Percentiles rank a stretch among this genome's conserved stretches.
Conservation (phyloP, 2,113 vertebrate species). For the Dascyllus trimaculatus region DNA sequence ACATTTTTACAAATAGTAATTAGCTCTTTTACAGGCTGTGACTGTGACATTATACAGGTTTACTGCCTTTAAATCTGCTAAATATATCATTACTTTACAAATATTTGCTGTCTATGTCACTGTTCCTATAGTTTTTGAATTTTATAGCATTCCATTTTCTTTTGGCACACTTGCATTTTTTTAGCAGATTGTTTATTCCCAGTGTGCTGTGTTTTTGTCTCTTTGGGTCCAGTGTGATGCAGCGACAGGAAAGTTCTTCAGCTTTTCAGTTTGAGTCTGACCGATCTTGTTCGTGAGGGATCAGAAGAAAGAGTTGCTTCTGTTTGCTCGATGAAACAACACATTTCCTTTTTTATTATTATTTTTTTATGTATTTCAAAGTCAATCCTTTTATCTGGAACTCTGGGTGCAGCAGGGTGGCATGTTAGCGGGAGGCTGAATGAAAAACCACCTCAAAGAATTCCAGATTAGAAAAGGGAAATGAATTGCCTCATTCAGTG, state of each 20-base stretch:
- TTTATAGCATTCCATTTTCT: no score
- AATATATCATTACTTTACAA: no score
- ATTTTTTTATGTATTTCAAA: slow-evolving; percentile 45
- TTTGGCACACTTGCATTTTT: no score
- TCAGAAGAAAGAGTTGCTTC: slow-evolving; percentile 4
- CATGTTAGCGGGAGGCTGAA: slow-evolving; percentile 25
- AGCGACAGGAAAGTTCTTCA: neutral
- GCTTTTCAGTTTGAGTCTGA: slow-evolving; percentile 22
- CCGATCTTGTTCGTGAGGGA: slow-evolving; percentile 31
- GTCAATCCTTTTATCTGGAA: slow-evolving; percentile 42
- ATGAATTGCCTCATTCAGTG: slow-evolving; percentile 43
- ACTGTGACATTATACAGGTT: no score
- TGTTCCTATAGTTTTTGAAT: no score
- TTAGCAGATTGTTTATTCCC: no score
- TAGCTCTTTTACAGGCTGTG: no score
- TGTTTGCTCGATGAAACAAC: slow-evolving; percentile 38
- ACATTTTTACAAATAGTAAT: no score
- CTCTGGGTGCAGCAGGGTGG: slow-evolving; percentile 13
- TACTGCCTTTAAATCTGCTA: no score
- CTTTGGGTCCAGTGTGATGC: neutral
- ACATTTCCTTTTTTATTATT: slow-evolving; percentile 8
- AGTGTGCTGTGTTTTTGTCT: no score
- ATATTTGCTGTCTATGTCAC: no score
- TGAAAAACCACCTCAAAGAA: slow-evolving; percentile 60
- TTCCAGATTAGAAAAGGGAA: slow-evolving; percentile 36